Conservation (phyloP, 2,113 vertebrate species). For the Petromus typicus region DNA sequence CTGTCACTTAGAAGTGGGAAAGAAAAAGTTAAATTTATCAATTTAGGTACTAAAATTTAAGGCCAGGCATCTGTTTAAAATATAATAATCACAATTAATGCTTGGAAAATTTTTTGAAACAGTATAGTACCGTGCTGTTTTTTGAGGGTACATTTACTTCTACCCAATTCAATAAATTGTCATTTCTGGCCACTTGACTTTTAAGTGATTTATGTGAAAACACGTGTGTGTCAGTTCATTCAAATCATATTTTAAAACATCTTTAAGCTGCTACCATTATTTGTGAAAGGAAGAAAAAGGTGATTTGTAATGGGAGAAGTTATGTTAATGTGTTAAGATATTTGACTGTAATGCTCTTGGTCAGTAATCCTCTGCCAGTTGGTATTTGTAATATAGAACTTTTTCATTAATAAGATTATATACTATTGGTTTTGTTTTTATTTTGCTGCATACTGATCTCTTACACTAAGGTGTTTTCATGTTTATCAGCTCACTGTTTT, state of each 20-base stretch:
- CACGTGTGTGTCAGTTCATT: conserved; percentile 26
- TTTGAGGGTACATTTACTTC: conserved; percentile 32
- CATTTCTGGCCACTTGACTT: conserved; percentile 17
- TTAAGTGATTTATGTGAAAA: conserved; percentile 50
- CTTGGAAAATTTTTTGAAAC: conserved; percentile 5
- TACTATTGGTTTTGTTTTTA: conserved; percentile 66
- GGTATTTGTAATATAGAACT: conserved; percentile 51
- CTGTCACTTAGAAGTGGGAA: neutral
- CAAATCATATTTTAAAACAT: conserved; percentile 36
- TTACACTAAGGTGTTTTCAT: conserved; percentile 66
- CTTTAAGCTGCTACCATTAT: conserved; percentile 68
- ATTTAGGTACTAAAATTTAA: conserved; percentile 30
- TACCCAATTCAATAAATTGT: neutral
- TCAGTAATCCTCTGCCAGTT: conserved; percentile 53
- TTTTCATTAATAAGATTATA: conserved; percentile 61
- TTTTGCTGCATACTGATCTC: conserved; percentile 65
- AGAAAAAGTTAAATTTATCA: conserved; percentile 24
- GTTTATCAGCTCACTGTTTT: conserved; percentile 76
- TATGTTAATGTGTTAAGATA: conserved; percentile 48
- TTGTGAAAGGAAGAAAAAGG: conserved; percentile 61
- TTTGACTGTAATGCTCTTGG: conserved; percentile 58
- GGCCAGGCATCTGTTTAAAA: conserved; percentile 38
- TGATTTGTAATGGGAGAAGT: conserved; percentile 42
- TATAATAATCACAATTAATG: neutral
- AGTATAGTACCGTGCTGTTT: neutral